Conservation (phyloP, 2,888 invertebrate genomes). For the Eledone cirrhosa region DNA sequence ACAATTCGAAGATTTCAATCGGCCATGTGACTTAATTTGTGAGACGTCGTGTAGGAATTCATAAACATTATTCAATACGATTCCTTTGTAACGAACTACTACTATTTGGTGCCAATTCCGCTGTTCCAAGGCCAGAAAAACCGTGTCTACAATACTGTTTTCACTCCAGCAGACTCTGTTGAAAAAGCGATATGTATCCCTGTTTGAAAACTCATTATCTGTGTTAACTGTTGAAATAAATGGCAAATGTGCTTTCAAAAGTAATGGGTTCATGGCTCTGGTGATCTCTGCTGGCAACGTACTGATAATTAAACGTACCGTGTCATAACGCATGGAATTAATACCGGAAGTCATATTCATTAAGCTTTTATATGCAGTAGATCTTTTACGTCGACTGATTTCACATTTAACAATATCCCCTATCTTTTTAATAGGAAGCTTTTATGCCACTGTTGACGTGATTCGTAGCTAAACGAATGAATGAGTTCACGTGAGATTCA, state of each 20-base stretch:
- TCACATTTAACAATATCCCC: not conserved
- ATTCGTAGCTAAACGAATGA: not conserved
- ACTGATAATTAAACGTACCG: not conserved
- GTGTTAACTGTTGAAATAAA: not conserved
- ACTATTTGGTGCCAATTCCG: not conserved
- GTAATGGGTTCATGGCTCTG: not conserved
- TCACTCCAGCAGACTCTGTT: constrained; percentile 9
- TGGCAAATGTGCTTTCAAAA: not conserved
- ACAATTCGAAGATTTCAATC: constrained; percentile 52
- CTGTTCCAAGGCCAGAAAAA: not conserved
- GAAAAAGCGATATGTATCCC: not conserved
- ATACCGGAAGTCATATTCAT: not conserved
- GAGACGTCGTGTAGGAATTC: constrained; percentile 52
- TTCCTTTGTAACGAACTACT: not conserved
- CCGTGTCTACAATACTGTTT: too few species aligned
- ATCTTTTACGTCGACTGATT: not conserved
- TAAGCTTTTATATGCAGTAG: not conserved
- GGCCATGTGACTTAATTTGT: constrained; percentile 48
- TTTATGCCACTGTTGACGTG: not conserved
- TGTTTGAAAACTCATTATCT: not conserved
- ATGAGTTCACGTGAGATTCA: not conserved
- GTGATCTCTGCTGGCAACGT: not conserved
- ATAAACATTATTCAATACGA: too few species aligned
- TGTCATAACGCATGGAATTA: not conserved
- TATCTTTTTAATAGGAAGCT: not conserved